These are phyloP conservation scores for Philopotamus ludificatus DNA, from an alignment of 1,140 invertebrate genomes.

Conservation along the genomic window DNA sequence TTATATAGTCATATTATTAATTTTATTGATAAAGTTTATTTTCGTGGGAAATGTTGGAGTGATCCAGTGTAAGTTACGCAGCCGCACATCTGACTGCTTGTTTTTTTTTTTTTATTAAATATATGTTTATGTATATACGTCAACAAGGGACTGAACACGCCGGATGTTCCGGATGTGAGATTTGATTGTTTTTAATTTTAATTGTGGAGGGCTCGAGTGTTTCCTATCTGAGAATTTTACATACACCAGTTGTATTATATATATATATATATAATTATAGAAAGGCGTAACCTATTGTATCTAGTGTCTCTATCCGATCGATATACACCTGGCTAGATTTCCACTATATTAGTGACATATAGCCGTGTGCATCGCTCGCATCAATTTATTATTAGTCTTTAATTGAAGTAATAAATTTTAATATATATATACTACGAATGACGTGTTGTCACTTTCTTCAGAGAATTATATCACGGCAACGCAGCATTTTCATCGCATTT, in stretches of 20 bases:
- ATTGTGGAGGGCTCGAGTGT: background rate
- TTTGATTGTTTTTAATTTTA: no score
- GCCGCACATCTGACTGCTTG: background rate
- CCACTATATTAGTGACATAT: slow-evolving; percentile 43
- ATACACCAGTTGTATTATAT: slow-evolving; percentile 3
- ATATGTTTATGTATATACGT: background rate
- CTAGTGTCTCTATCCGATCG: slow-evolving; percentile 26
- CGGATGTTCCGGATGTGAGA: no score
- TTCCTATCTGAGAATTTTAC: slow-evolving; percentile 13
- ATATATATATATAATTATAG: no score
- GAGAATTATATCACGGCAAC: slow-evolving; percentile 8
- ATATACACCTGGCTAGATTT: slow-evolving; percentile 38
- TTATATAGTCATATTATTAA: no score
- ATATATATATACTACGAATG: slow-evolving; percentile 24
- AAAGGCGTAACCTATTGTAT: slow-evolving; percentile 7
- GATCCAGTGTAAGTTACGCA: no score
- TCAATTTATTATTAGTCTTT: slow-evolving; percentile 22
- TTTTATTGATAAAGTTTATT: background rate
- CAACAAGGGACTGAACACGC: background rate
- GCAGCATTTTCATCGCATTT: background rate
- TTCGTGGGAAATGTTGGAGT: background rate
- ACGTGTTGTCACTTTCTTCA: slow-evolving; percentile 30
- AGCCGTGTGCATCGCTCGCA: slow-evolving; percentile 35
- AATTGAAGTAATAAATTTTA: slow-evolving; percentile 20
- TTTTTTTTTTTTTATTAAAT: background rate